Evolutionary conservation across 2,888 invertebrate genomes (phyloP), one percentile per base, ranked within the genome.

Genomic region (Lepidochrysops patricia): DNA sequence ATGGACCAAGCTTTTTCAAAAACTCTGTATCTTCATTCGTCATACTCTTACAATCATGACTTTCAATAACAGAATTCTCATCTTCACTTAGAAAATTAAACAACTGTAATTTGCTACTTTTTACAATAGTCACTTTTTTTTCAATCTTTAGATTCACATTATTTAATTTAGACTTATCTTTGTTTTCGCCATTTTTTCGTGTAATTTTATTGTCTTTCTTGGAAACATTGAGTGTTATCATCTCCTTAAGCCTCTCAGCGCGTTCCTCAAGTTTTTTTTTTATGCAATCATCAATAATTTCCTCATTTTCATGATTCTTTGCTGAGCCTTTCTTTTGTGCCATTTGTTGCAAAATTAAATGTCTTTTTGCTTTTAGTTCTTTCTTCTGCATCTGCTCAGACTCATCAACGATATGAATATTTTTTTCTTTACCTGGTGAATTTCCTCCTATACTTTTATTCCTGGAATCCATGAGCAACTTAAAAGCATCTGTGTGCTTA

Each of bases 391-490:
- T 62, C 61, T 75, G 80, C 64, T 77, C 71, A 25, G 66, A 62
- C 63, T 79, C 76, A 60, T 67, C 65, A 29, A 1, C 4, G 62
- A 74, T 72, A 54, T 76, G 75, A 57, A 64, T 57, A 19, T 57
- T 65, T 68, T 74, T 78, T 54, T 89, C 89, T 78, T 91, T 92
- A 0, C 93, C 93, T 6, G 91, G 90, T 25, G 92, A 91, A 78
- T 93, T 94, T 23, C 79, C 77, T 1, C 93, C 93, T 63, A 93
- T 90, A 56, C 87, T 86, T 73, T 92, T 92, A 71, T 92, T 91
- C 64, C 93, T 85, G 15, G 91, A 91, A 65, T 91, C 91, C 94
- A 94, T 94, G 83, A 94, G 84, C 29, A 93, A 72, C 70, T 92
- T 84, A 75, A 94, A 94, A 34, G 92, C 93, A 88, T 93, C 80